Percentiles rank a stretch among this genome's conserved stretches.
Conservation (phyloP, 37 sponge, comb jelly and placozoan genomes). For the Halisarca cf. caerulea region DNA sequence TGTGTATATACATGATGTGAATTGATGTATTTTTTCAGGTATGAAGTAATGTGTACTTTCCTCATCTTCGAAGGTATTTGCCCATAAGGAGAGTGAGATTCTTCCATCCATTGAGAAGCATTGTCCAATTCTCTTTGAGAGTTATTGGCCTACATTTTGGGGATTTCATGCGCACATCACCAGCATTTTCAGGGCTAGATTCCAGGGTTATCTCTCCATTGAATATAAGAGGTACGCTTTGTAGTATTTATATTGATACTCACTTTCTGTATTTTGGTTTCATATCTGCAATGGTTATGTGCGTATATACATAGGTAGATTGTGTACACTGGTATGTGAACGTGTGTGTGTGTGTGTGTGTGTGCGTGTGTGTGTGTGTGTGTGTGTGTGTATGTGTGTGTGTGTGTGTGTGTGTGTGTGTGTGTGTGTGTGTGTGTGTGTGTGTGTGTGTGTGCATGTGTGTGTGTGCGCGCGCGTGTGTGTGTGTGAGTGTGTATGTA, state of each 20-base stretch:
- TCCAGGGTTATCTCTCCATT: slow-evolving; percentile 39
- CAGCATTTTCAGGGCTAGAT: slow-evolving; percentile 46
- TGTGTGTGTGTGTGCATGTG: slow-evolving; percentile 16
- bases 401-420: slow-evolving; percentile 17
- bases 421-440: slow-evolving; percentile 15
- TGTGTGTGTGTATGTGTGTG: slow-evolving; percentile 16
- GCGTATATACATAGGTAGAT: not conserved
- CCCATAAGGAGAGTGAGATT: not conserved
- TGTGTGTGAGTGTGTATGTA: not conserved
- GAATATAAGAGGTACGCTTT: slow-evolving; percentile 56
- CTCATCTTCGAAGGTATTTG: not conserved
- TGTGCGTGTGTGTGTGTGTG: slow-evolving; percentile 6
- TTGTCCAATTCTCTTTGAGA: slow-evolving; percentile 49
- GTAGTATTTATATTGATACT: not conserved
- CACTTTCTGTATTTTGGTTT: not conserved
- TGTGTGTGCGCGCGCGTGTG: slow-evolving; percentile 18
- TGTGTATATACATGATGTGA: too few species aligned
- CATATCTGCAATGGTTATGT: not conserved
- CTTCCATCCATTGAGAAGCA: not conserved
- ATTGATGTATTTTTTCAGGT: too few species aligned
- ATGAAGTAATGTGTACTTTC: too few species aligned
- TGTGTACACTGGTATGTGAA: not conserved
- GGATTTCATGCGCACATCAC: slow-evolving; percentile 56
- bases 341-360: not conserved
- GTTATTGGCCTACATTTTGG: slow-evolving; percentile 78